Conservation (phyloP, 37 sponge, comb jelly and placozoan species). For the Hormiphora californensis region DNA sequence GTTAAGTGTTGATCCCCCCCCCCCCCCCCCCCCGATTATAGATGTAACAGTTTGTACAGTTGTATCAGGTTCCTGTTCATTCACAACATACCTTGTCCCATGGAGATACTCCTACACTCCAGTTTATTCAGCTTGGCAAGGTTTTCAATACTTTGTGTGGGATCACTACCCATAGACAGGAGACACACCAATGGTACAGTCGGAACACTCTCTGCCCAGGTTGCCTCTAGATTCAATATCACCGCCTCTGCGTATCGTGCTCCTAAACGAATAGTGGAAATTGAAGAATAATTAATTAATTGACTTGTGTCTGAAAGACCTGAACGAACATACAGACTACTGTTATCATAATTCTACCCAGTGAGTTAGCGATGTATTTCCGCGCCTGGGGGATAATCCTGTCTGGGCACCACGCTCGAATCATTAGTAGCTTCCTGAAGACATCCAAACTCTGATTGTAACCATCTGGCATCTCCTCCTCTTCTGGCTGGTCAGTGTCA, state of each 20-base stretch:
- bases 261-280: too few relatives aligned
- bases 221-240: constrained; percentile 80
- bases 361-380: constrained; percentile 68
- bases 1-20: too few relatives aligned
- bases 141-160: constrained; percentile 83
- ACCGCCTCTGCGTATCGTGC: constrained; percentile 95
- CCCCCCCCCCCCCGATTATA: too few relatives aligned
- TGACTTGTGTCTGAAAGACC: too few relatives aligned
- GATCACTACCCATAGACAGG: constrained; percentile 97
- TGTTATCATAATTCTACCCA: too few relatives aligned
- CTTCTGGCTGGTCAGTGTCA: constrained; percentile 52
- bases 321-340: too few relatives aligned
- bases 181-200: constrained; percentile 89
- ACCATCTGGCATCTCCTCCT: constrained; percentile 53
- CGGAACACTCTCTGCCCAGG: constrained; percentile 88
- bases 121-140: constrained; percentile 72
- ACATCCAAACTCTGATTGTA: constrained; percentile 42
- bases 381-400: constrained; percentile 90
- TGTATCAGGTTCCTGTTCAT: too few relatives aligned
- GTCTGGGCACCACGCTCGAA: constrained; percentile 95
- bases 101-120: constrained; percentile 49
- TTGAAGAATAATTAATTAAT: too few relatives aligned
- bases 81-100: constrained; percentile 61
- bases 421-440: constrained; percentile 4
- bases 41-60: too few relatives aligned